Percentiles rank a stretch among this genome's conserved stretches.
These are phyloP conservation scores for Volucella zonaria DNA, from an alignment of 2,888 invertebrate species.

Conservation along the genomic window DNA sequence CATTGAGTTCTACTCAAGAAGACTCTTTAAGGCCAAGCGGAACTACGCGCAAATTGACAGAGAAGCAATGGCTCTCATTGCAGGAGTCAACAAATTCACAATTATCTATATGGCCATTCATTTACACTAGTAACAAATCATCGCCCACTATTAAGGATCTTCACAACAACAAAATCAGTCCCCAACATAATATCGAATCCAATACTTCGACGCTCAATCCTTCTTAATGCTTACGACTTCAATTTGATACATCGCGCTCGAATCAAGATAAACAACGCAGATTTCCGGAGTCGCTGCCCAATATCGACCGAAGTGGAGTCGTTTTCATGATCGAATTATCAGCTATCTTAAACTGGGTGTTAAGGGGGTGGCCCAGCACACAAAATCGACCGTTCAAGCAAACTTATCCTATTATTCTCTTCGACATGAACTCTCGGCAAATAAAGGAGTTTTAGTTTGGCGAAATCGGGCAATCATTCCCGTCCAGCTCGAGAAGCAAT, in stretches of 20 bases:
- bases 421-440: conserved; percentile 30
- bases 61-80: conserved; percentile 27
- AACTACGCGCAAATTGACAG: conserved; percentile 28
- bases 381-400: conserved; percentile 34
- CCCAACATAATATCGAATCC: too few relatives aligned
- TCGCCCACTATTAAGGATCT: too few relatives aligned
- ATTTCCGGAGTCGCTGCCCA: conserved; percentile 39
- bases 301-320: conserved; percentile 19
- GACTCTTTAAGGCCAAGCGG: too few relatives aligned
- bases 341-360: conserved; percentile 38
- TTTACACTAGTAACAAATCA: too few relatives aligned
- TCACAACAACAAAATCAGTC: too few relatives aligned
- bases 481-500: conserved; percentile 14
- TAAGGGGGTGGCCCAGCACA: conserved; percentile 27
- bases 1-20: too few relatives aligned
- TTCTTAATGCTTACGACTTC: conserved; percentile 26
- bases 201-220: conserved; percentile 24
- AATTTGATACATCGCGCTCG: conserved; percentile 7
- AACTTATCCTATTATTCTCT: conserved; percentile 36
- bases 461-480: conserved; percentile 7
- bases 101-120: conserved; percentile 33
- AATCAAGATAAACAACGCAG: conserved; percentile 9
- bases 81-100: conserved; percentile 41
- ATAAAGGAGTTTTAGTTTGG: conserved; percentile 17
- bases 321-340: conserved; percentile 51